Conservation (phyloP, 2,113 vertebrate species). For the Elephas maximus region DNA sequence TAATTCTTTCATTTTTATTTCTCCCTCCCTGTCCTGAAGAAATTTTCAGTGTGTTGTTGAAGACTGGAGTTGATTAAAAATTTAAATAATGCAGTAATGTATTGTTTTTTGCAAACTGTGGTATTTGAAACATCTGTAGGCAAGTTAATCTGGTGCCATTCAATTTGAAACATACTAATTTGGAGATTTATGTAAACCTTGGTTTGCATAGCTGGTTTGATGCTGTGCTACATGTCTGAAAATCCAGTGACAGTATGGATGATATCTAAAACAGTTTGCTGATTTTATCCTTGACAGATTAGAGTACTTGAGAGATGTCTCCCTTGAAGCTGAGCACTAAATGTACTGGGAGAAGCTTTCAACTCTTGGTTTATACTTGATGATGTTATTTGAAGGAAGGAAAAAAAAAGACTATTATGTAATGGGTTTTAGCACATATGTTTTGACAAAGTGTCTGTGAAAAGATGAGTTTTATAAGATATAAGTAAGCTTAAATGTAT, state of each 20-base stretch:
- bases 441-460: slow-evolving; percentile 25
- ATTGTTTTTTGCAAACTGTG: not conserved
- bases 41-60: not conserved
- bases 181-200: not conserved
- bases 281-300: slow-evolving; percentile 53
- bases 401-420: not conserved
- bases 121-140: not conserved
- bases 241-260: not conserved
- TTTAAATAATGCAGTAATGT: not conserved
- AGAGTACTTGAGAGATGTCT: not conserved
- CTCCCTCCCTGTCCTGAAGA: not conserved
- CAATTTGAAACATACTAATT: not conserved
- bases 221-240: not conserved
- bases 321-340: slow-evolving; percentile 15
- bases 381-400: not conserved
- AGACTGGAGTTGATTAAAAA: not conserved
- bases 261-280: not conserved
- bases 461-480: not conserved
- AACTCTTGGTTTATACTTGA: not conserved
- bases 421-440: not conserved
- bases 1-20: not conserved
- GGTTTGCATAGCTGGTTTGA: not conserved
- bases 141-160: not conserved
- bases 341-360: slow-evolving; percentile 30
- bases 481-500: slow-evolving; percentile 9